Percentiles rank a stretch among this genome's conserved stretches.
These are phyloP conservation scores for Chymomyza amoena DNA, from an alignment of 2,888 invertebrate genomes.

Conservation along the genomic window DNA sequence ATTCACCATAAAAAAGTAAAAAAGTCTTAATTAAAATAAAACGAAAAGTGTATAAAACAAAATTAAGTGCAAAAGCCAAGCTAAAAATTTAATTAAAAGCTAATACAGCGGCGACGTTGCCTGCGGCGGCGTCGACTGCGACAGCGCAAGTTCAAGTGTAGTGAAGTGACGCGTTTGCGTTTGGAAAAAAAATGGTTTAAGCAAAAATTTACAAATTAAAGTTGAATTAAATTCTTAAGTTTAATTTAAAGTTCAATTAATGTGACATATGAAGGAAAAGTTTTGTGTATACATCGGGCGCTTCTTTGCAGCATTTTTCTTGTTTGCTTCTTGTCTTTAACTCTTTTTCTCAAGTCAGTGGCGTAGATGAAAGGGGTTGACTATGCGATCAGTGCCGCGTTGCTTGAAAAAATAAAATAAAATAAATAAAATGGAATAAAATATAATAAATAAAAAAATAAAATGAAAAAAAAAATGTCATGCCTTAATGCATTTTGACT, in stretches of 20 bases:
- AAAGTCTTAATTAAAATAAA: neutral
- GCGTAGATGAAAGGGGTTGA: no score
- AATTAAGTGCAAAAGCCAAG: constrained; percentile 27
- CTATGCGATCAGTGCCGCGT: no score
- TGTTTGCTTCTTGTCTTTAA: constrained; percentile 20
- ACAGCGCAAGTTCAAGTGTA: constrained; percentile 59
- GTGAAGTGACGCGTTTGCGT: constrained; percentile 11
- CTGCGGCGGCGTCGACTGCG: constrained; percentile 12
- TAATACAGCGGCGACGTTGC: constrained; percentile 23
- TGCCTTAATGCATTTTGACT: no score
- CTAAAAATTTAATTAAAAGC: constrained; percentile 5
- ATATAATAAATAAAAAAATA: no score
- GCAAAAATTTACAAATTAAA: constrained; percentile 9
- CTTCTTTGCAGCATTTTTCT: neutral
- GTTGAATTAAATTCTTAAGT: constrained; percentile 9
- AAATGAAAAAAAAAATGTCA: no score
- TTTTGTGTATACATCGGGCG: neutral
- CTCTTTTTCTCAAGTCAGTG: constrained; percentile 29
- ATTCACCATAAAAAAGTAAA: constrained; percentile 2
- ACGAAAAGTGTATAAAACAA: constrained; percentile 9
- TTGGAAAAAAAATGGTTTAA: constrained; percentile 9
- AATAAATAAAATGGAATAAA: no score
- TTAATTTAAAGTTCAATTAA: constrained; percentile 2
- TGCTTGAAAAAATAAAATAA: no score
- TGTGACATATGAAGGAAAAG: constrained; percentile 1